Base-by-base conservation (phyloP, 35 echinoderm and acorn worm genomes). In the Diadema setosum region DNA sequence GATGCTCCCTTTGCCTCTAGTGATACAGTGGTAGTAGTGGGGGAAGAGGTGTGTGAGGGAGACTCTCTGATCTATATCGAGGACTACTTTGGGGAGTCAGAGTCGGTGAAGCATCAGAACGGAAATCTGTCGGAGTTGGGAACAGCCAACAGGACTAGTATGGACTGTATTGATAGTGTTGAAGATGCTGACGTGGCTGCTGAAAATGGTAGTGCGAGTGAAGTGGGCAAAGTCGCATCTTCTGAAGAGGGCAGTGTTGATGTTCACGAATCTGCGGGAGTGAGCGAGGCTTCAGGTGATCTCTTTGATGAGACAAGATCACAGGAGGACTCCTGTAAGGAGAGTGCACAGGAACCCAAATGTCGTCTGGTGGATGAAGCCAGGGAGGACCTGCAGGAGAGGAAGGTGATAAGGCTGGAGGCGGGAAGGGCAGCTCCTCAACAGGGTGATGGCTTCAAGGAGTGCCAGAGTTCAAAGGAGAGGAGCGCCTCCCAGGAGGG, bases 41-140 rank as follows among this genome's bases (percentile, higher is more conserved):
- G 34, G 11, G 73, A 78, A 78, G 73, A 78, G 44, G 73, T 44
- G 9, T 36, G 24, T 42, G 73, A 78, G 40, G 40, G 44, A 9
- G 37, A 78, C 37, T 78, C 73, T 14, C 44, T 78, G 73, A 78
- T 78, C 25, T 78, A 78, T 44, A 78, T 78, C 44, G 73, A 78
- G n/a, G 73, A 78, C 37, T 78, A 78, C 40, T 78, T 78, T 78
- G 73, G 34, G 18, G 40, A 78, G 37, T 41, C 73, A 44, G 18
- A n/a, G 3, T 21, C 11, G 39, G 24, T 18, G 7, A 78, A 78
- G 37, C 73, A 34, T 5, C 31, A 78, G 40, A 78, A 78, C 25
- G 73, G 73, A 21, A 36, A 78, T 18, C 44, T 34, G 17, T 26
- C 37, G 30, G 63, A 67, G 30, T 34, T 33, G 24, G 27, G 37